Evolutionary conservation across 1,140 invertebrate genomes (phyloP).

Genomic region (Coenobita brevimanus): DNA sequence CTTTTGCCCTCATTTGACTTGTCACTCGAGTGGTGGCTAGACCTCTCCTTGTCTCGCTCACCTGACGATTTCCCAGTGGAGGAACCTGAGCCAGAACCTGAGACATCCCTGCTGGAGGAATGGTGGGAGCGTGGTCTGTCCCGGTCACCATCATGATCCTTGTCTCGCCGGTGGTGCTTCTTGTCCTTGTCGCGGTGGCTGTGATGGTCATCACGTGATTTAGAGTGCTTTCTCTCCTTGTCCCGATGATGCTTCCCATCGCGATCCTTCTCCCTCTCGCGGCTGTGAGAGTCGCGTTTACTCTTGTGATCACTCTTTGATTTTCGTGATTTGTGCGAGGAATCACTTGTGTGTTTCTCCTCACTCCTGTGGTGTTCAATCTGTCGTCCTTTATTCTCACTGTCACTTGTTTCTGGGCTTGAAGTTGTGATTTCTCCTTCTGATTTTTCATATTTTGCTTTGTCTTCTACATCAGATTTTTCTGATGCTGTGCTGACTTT

Average conservation of each 20-base stretch:
- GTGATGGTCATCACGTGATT: conserved; percentile 54
- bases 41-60: conserved; percentile 32
- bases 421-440: conserved; percentile 49
- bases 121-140: conserved; percentile 40
- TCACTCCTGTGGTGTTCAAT: conserved; percentile 12
- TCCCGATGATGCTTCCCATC: conserved; percentile 42
- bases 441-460: conserved; percentile 50
- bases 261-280: conserved; percentile 40
- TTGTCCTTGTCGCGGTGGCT: conserved; percentile 53
- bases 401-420: conserved; percentile 46
- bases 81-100: conserved; percentile 20
- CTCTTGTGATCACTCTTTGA: conserved; percentile 44
- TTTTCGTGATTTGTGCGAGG: conserved; percentile 39
- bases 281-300: conserved; percentile 28
- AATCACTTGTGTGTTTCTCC: conserved; percentile 32
- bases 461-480: conserved; percentile 53
- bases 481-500: conserved; percentile 31
- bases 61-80: too few relatives aligned
- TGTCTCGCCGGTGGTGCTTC: conserved; percentile 56
- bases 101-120: conserved; percentile 11
- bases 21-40: conserved; percentile 31
- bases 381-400: conserved; percentile 31
- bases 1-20: conserved; percentile 49
- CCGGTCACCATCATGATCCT: conserved; percentile 52
- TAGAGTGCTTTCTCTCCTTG: conserved; percentile 52